Base-by-base conservation (phyloP, 2,888 invertebrate genomes). In the Molanna angustata region DNA sequence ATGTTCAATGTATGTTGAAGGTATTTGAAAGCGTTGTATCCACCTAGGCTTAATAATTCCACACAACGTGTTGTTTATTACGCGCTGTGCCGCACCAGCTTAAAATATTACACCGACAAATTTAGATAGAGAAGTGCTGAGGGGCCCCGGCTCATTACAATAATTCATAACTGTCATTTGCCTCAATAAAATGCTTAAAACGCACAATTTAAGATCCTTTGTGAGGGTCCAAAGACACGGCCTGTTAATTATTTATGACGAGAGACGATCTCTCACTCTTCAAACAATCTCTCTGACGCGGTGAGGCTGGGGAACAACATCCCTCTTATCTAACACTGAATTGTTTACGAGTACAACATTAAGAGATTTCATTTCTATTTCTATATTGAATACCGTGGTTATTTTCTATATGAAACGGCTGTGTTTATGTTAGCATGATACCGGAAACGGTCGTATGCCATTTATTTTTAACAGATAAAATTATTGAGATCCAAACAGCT, bases 151-250 rank as follows among this genome's bases (percentile, higher is more conserved):
- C 17, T 50, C 51, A 35, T 44, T 51, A 45, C 35, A 51, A 51
- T 51, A 45, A 45, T 44, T 40, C 45, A 39, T 20, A 39, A 45
- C 44, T 51, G 51, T 51, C 51, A 51, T 39, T 51, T 45, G 51
- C 40, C 40, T 51, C 37, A 51, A 51, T 51, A 51, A 35, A 44
- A 44, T 44, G 45, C 45, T 51, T 51, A 51, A 50, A 51, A 40
- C 40, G 44, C 51, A 45, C 31, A 51, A 44, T 51, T 51, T 35
- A 39, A 51, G 45, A 45, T 44, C 42, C 44, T 44, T 37, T 37
- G 35, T 50, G 33, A 13, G n/a, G 17, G 33, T 18, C 14, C 4
- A 21, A 22, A 44, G 19, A 50, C 50, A 27, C 50, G 44, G 50
- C 27, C n/a, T 50, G 50, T 50, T 43, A 44, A 50, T 50, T 50